phyloP scores from a whole-genome alignment of 1,140 invertebrate species.

The Scaptomyza graminum region DNA sequence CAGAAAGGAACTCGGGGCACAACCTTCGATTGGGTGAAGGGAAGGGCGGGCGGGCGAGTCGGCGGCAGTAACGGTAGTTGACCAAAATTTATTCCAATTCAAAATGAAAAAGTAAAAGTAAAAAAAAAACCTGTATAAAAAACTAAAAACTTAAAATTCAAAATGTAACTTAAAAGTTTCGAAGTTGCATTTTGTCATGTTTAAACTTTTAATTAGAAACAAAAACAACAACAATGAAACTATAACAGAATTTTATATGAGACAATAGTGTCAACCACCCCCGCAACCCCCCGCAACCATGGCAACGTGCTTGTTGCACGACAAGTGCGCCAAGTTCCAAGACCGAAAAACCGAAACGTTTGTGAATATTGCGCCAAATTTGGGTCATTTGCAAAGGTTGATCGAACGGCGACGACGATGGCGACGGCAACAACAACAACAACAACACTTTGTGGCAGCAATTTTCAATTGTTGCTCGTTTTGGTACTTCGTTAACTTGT shows the following conservation, averaged over 20 bases:
- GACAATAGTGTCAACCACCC: neutral
- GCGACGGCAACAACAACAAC: constrained; percentile 44
- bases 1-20: neutral
- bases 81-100: constrained; percentile 48
- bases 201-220: constrained; percentile 59
- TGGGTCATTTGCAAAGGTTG: constrained; percentile 67
- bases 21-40: constrained; percentile 49
- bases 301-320: constrained; percentile 25
- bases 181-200: constrained; percentile 52
- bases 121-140: neutral
- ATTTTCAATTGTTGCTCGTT: constrained; percentile 28
- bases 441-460: constrained; percentile 33
- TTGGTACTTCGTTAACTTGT: neutral
- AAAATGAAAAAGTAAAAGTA: constrained; percentile 59
- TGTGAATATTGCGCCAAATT: constrained; percentile 56
- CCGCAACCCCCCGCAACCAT: neutral
- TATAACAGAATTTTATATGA: constrained; percentile 53
- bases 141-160: constrained; percentile 48
- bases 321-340: constrained; percentile 56
- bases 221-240: constrained; percentile 36
- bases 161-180: constrained; percentile 45
- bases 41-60: too few species aligned
- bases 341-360: constrained; percentile 39
- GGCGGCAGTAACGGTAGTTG: constrained; percentile 19
- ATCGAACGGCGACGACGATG: constrained; percentile 45